Evolutionary conservation across 2,888 invertebrate species (phyloP).

Genomic region (Caenorhabditis sp.): DNA sequence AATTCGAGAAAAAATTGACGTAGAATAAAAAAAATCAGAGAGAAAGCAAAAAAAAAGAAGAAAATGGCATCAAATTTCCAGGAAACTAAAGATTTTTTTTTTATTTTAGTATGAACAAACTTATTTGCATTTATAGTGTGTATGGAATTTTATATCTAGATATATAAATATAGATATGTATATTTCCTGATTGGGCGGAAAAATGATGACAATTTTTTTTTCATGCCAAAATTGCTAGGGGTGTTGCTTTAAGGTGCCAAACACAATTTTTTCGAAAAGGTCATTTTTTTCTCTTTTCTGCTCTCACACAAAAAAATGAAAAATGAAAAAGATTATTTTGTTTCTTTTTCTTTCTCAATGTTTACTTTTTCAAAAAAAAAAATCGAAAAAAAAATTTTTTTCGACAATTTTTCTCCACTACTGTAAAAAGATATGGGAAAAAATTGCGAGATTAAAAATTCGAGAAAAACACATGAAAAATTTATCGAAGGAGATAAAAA

Average conservation of each 20-base stretch:
- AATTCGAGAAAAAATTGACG: background rate
- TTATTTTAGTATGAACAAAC: background rate
- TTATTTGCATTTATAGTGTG: background rate
- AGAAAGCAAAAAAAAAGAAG: background rate
- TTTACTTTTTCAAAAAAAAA: background rate
- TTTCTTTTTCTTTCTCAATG: background rate
- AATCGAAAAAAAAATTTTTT: too few relatives aligned
- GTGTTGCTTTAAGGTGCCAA: too few relatives aligned
- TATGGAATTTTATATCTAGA: background rate
- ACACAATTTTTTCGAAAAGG: too few relatives aligned
- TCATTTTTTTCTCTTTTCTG: too few relatives aligned
- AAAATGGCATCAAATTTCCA: background rate
- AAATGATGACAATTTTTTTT: background rate
- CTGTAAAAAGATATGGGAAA: too few relatives aligned
- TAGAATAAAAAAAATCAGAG: background rate
- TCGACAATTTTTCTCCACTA: too few relatives aligned
- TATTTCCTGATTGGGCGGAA: background rate
- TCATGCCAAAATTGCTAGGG: too few relatives aligned
- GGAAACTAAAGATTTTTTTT: conserved; percentile 1
- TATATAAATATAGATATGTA: too few relatives aligned
- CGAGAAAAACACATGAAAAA: too few relatives aligned
- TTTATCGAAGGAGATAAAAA: too few relatives aligned
- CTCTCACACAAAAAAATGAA: background rate
- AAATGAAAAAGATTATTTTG: background rate
- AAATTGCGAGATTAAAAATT: too few relatives aligned